Base-by-base conservation (phyloP, 2,797 vertebrate species). In the Mallotus villosus region DNA sequence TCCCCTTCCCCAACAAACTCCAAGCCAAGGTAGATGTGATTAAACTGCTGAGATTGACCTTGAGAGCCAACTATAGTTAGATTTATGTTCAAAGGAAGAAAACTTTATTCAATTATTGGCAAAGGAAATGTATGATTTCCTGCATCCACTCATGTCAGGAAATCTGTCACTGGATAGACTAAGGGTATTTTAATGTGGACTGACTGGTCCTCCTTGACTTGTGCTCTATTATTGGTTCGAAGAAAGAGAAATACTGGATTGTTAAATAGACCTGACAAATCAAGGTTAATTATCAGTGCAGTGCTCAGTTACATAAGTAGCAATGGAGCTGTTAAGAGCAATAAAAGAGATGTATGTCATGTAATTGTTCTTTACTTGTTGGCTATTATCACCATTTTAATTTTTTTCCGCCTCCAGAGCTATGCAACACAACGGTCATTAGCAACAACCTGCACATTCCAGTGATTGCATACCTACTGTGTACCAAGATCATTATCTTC, bases 31-130 rank as follows among this genome's bases (percentile, higher is more conserved):
- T 74, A 80, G 77, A 89, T 88, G 77, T 81, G 84, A 91, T 90
- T 82, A 87, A 62, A 67, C 80, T 75, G 70, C 81, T 77, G 74
- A 74, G 76, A 77, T 82, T 83, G 88, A 91, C 87, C 88, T 90
- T 90, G 86, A 81, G 73, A 82, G 78, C 72, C 62, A 81, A 86
- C 78, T 76, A 73, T 68, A 70, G 71, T 87, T 80, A 72, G 51
- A 85, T 84, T 83, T 86, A 81, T 85, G 86, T 83, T 83, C 78
- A 79, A 81, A 84, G 85, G 73, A 85, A 77, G 75, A 73, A 73
- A 73, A 69, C 75, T 76, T 86, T 83, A 82, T 87, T 89, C 71
- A 78, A 83, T 86, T 86, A 87, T 74, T 77, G 86, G 75, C 64
- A 60, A 77, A 1, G 68, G 74, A 74, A 82, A 85, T 24, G 63